phyloP scores from a whole-genome alignment of 2,888 invertebrate species.

The Agrochola circellaris region DNA sequence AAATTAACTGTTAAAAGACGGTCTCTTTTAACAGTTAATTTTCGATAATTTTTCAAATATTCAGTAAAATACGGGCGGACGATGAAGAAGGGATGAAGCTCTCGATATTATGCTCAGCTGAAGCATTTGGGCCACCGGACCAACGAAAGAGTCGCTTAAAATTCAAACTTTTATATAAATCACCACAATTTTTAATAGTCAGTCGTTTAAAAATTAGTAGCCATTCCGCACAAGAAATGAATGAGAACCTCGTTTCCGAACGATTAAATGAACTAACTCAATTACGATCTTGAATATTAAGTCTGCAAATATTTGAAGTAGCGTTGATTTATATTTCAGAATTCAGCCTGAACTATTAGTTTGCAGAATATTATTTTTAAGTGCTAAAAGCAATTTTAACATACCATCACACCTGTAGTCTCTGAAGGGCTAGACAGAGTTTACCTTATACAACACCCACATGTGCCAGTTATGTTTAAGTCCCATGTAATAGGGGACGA shows the following conservation, averaged over 20 bases:
- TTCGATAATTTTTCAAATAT: no score
- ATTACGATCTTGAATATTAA: constrained; percentile 47
- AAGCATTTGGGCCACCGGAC: not conserved
- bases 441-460: no score
- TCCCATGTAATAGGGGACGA: no score
- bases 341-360: not conserved
- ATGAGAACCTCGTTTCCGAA: constrained; percentile 44
- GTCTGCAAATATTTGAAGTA: constrained; percentile 45
- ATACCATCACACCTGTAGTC: not conserved
- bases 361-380: not conserved
- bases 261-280: constrained; percentile 52
- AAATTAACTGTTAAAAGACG: no score
- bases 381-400: not conserved
- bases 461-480: no score
- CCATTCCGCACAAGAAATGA: constrained; percentile 20
- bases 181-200: not conserved
- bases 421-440: no score
- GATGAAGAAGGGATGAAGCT: rapidly evolving
- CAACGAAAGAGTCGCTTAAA: not conserved
- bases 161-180: not conserved
- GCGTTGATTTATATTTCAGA: constrained; percentile 31
- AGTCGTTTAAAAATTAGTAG: constrained; percentile 19
- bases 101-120: not conserved
- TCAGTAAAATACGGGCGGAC: no score
- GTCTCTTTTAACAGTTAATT: no score